Evolutionary conservation across 2,888 invertebrate genomes (phyloP), one percentile per base, ranked within the genome.

Genomic region (Hydrotaea cyrtoneurina): DNA sequence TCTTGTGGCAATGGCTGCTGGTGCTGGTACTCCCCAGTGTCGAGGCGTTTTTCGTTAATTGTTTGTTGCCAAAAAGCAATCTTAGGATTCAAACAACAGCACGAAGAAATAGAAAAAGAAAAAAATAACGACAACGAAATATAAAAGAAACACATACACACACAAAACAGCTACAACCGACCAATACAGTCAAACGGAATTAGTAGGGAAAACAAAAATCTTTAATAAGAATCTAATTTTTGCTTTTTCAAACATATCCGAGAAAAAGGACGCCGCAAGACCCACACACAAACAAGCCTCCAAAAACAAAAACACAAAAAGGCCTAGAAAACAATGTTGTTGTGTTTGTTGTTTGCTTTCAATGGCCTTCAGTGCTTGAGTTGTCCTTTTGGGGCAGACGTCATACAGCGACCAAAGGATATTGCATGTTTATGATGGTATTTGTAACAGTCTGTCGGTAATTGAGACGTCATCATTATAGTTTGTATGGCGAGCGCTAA

Each of bases 21-120:
- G 23, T 55, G 55, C 31, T 72, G 53, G 26, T 23, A 46, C 73
- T 36, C 31, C 23, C 64, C 66, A 8, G 39, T 50, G 59, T 72
- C 31, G 26, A 75, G 64, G 55, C 74, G 75, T 21, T 71, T 59
- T 7, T 53, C 53, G 71, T 72, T 78, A 80, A 84, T 78, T 75
- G 71, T 75, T 80, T 71, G 71, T 31, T 71, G 71, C 71, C 26
- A 78, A 43, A 50, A 74, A 26, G 19, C 26, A 59, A 59, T 59
- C 23, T 21, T 26, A 15, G 17, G 4, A 19, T 1, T 39, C 13
- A 43, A 57, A 10, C 36, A 21, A 74, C 57, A 43, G 26, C 26
- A 8, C 8, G 36, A 64, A 11, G n/a, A 72, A 11, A 19, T 23
- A 78, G 11, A n/a, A 78, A 7, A n/a, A 36, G 21, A 23, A 26